Base-by-base conservation (phyloP, 1,140 invertebrate species). In the Ostrea edulis region DNA sequence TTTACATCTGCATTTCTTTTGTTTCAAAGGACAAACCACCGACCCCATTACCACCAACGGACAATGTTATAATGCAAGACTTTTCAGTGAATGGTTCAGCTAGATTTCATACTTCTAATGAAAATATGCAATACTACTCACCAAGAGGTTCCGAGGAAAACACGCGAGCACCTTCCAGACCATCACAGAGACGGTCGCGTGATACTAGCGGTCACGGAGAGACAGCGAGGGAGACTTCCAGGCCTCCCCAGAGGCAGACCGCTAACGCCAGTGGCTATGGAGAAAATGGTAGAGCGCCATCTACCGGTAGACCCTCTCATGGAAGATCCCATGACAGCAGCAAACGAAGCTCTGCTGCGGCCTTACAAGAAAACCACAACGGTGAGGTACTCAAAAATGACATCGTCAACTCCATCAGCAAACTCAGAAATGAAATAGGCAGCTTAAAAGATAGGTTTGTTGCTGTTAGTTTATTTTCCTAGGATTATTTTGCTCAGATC, bases 121-220 rank as follows among this genome's bases (percentile, higher is more conserved):
- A 77, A 77, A 35, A 77, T 25, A 29, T 77, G 68, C 68, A 77
- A 29, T 77, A 29, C 25, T 77, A 77, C 68, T 77, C 68, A 77
- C 68, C 68, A 0, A 77, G 68, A 77, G 5, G 29, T 17, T 5
- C 22, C 68, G 68, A 77, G 29, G 25, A 77, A 35, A 77, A 77
- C 35, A 77, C 68, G 12, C 68, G 25, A 35, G 25, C 29, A 77
- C 29, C 68, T 25, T 77, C 68, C 25, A 25, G 25, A 77, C 68
- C 68, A 29, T 77, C 68, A 29, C 68, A 25, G 29, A 35, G 25
- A 29, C 68, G 29, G 25, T 77, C 68, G 35, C 68, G 12, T 29
- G 68, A 77, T 77, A 25, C 9, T 77, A 3, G 25, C 29, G 68
- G 68, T 77, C 14, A 14, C 25, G 29, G 14, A 14, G 68, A 35